phyloP scores from a whole-genome alignment of 2,113 vertebrate species.

The Cyprinodon brontotheroides region DNA sequence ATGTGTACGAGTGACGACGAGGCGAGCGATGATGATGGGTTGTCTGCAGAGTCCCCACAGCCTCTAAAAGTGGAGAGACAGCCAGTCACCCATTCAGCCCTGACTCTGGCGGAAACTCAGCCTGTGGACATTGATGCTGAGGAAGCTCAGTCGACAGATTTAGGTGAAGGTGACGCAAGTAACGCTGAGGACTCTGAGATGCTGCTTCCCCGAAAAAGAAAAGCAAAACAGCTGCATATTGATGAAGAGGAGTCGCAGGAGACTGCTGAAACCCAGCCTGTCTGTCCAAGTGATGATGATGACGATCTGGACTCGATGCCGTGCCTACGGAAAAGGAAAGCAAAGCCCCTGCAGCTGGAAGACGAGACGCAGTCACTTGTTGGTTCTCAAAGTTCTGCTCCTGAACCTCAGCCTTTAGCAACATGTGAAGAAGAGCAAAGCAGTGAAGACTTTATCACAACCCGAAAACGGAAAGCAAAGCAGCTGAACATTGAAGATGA shows the following conservation, averaged over 20 bases:
- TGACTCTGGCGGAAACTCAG: conserved; percentile 14
- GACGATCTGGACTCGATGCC: conserved; percentile 19
- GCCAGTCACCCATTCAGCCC: neutral
- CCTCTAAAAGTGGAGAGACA: conserved; percentile 1
- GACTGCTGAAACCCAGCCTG: conserved; percentile 40
- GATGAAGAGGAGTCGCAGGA: conserved; percentile 1
- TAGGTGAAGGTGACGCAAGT: conserved; percentile 16
- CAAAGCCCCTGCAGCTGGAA: conserved; percentile 9
- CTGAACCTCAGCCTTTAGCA: conserved; percentile 46
- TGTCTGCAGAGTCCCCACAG: neutral
- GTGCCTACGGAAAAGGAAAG: conserved; percentile 15
- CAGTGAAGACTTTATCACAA: neutral
- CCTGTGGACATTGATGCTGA: neutral
- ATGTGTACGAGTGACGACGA: conserved; percentile 8
- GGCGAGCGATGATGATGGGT: conserved; percentile 26
- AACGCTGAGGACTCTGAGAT: neutral
- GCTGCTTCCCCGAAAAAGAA: conserved; percentile 16
- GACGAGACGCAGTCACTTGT: conserved; percentile 1
- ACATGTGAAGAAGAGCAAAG: conserved; percentile 19
- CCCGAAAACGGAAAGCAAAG: conserved; percentile 31
- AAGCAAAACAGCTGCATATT: conserved; percentile 14
- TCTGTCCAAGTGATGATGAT: conserved; percentile 10
- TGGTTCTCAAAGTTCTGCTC: conserved; percentile 6
- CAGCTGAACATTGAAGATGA: conserved; percentile 27
- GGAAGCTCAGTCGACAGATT: conserved; percentile 23